These are phyloP conservation scores for Dicycla oo DNA, from an alignment of 2,888 invertebrate genomes.

Conservation along the genomic window DNA sequence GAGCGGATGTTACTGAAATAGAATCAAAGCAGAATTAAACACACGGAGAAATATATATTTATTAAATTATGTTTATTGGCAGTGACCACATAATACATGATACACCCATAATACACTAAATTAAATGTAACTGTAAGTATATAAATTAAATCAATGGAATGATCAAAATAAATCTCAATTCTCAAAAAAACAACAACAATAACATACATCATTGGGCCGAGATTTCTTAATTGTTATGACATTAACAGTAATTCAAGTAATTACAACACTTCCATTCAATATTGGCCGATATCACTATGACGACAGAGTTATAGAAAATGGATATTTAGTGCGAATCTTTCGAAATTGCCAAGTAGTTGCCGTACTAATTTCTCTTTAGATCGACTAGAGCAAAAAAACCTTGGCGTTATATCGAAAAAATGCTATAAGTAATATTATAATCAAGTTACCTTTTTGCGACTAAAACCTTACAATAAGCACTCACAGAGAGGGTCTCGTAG, in stretches of 20 bases:
- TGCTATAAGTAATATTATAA: slow-evolving; percentile 19
- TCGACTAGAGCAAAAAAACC: slow-evolving; percentile 24
- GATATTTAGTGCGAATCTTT: slow-evolving; percentile 53
- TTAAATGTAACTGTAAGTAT: not conserved
- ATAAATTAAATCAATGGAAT: slow-evolving; percentile 42
- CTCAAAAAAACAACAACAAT: slow-evolving; percentile 19
- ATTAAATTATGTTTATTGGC: slow-evolving; percentile 42
- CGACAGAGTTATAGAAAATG: slow-evolving; percentile 43
- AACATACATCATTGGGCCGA: slow-evolving; percentile 16
- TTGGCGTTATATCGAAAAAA: slow-evolving; percentile 13
- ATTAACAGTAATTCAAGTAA: slow-evolving; percentile 42
- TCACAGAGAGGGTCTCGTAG: slow-evolving; percentile 17
- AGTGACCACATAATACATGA: slow-evolving; percentile 29
- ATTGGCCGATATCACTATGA: slow-evolving; percentile 37
- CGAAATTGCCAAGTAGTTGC: slow-evolving; percentile 37
- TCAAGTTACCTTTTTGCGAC: slow-evolving; percentile 30
- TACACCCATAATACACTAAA: slow-evolving; percentile 22
- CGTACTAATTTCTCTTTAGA: slow-evolving; percentile 49
- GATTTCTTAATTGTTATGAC: slow-evolving; percentile 37
- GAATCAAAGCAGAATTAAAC: slow-evolving; percentile 28
- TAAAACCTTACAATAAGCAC: slow-evolving; percentile 28
- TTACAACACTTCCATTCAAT: slow-evolving; percentile 41
- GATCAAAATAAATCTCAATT: slow-evolving; percentile 22
- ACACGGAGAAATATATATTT: slow-evolving; percentile 4
- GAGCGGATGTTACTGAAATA: not conserved